Percentiles rank a stretch among this genome's conserved stretches.
phyloP scores from a whole-genome alignment of 2,888 invertebrate species.

The Caradrina clavipalpis region DNA sequence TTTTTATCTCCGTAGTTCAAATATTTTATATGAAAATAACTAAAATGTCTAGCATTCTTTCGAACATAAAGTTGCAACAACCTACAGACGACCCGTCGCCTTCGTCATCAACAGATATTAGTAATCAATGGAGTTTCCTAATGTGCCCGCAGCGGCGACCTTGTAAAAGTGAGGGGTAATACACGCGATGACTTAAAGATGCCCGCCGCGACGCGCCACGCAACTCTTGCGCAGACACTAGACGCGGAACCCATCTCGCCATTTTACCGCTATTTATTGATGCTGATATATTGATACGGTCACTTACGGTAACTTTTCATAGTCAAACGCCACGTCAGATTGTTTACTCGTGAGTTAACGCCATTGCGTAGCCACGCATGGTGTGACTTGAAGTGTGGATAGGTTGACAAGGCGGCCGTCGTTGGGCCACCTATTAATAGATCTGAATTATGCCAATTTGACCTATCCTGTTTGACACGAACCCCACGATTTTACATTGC shows the following conservation, averaged over 20 bases:
- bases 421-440: slow-evolving; percentile 4
- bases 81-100: slow-evolving; percentile 39
- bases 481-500: background rate
- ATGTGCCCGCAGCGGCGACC: slow-evolving; percentile 46
- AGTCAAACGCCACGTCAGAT: slow-evolving; percentile 18
- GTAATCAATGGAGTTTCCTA: slow-evolving; percentile 54
- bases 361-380: slow-evolving; percentile 2
- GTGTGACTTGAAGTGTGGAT: background rate
- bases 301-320: slow-evolving; percentile 22
- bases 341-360: slow-evolving; percentile 22
- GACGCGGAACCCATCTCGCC: slow-evolving; percentile 26
- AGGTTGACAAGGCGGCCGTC: slow-evolving; percentile 4
- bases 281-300: slow-evolving; percentile 28
- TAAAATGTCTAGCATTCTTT: background rate
- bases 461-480: slow-evolving; percentile 7
- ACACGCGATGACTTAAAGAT: slow-evolving; percentile 48
- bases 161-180: slow-evolving; percentile 62
- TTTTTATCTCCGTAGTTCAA: background rate
- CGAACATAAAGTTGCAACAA: slow-evolving; percentile 17
- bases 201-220: slow-evolving; percentile 27
- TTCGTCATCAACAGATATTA: slow-evolving; percentile 42
- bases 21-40: background rate
- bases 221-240: slow-evolving; percentile 22
- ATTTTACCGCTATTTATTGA: slow-evolving; percentile 27
- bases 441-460: slow-evolving; percentile 28